phyloP scores from a whole-genome alignment of 2,113 vertebrate species.

The Antennarius striatus region DNA sequence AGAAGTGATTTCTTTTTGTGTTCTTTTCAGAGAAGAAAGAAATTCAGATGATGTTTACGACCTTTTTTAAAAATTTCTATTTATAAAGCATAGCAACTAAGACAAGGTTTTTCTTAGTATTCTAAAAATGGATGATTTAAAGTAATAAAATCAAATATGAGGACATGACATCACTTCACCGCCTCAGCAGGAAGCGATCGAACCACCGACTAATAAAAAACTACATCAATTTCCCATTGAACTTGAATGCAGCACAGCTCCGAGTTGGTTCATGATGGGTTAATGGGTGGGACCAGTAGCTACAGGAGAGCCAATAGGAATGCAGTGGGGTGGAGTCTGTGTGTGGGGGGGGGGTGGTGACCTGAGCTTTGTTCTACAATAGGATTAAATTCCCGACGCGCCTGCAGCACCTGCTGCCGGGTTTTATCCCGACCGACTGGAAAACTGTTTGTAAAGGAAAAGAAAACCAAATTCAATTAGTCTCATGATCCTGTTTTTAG shows the following conservation, averaged over 20 bases:
- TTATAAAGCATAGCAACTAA: too few relatives aligned
- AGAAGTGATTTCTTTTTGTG: too few relatives aligned
- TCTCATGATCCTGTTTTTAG: neutral
- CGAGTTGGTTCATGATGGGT: neutral
- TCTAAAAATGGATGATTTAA: too few relatives aligned
- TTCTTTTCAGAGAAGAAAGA: too few relatives aligned
- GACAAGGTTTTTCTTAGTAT: too few relatives aligned
- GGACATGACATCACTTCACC: too few relatives aligned
- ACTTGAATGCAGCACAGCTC: constrained; percentile 27
- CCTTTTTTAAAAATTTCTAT: too few relatives aligned
- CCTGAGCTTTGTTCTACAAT: constrained; percentile 54
- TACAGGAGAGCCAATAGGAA: constrained; percentile 21
- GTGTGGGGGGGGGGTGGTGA: constrained; percentile 21
- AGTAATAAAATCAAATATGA: too few relatives aligned
- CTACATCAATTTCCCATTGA: neutral
- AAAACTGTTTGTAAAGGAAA: neutral
- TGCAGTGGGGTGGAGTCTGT: constrained; percentile 24
- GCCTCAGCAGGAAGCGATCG: too few relatives aligned
- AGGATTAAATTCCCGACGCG: constrained; percentile 60
- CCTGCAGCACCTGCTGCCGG: constrained; percentile 54
- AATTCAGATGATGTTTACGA: too few relatives aligned
- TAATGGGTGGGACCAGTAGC: constrained; percentile 7
- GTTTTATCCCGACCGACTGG: neutral
- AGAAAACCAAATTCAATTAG: neutral
- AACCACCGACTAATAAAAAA: too few relatives aligned